A percentile compares a stretch with the other conserved stretches of the same genome.
phyloP scores from a whole-genome alignment of 2,113 vertebrate genomes.

The Microcebus jonahi region DNA sequence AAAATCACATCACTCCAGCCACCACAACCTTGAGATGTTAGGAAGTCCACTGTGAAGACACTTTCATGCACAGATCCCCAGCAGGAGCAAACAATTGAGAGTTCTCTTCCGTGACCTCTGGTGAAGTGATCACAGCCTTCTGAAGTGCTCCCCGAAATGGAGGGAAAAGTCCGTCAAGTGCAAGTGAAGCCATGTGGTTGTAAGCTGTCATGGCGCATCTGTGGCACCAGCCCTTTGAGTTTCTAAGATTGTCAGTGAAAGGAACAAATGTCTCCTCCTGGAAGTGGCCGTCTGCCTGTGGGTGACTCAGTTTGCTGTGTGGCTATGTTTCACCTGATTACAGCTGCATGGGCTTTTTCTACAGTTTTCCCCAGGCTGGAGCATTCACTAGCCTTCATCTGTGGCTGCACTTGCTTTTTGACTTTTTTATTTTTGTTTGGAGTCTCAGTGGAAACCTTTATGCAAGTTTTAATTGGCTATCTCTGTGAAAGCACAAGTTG shows the following conservation, averaged over 20 bases:
- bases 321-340: constrained; percentile 53
- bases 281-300: constrained; percentile 50
- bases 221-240: constrained; percentile 17
- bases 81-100: constrained; percentile 37
- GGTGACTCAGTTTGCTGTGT: constrained; percentile 58
- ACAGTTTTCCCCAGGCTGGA: constrained; percentile 51
- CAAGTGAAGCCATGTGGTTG: constrained; percentile 57
- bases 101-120: constrained; percentile 60
- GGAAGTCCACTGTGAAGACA: constrained; percentile 39
- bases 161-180: not conserved
- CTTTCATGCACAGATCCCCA: constrained; percentile 30
- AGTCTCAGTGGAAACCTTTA: constrained; percentile 81
- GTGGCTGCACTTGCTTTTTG: constrained; percentile 72
- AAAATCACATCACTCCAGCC: constrained; percentile 49
- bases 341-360: constrained; percentile 70
- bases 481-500: constrained; percentile 75
- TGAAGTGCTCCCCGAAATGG: constrained; percentile 14
- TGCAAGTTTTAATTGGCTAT: constrained; percentile 79
- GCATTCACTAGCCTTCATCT: constrained; percentile 74
- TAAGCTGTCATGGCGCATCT: constrained; percentile 27
- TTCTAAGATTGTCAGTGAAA: constrained; percentile 43
- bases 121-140: constrained; percentile 44
- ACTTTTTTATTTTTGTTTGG: constrained; percentile 76
- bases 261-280: constrained; percentile 30
- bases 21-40: not conserved